Evolutionary conservation across 2,113 vertebrate species (phyloP).

Genomic region (Odocoileus virginianus): DNA sequence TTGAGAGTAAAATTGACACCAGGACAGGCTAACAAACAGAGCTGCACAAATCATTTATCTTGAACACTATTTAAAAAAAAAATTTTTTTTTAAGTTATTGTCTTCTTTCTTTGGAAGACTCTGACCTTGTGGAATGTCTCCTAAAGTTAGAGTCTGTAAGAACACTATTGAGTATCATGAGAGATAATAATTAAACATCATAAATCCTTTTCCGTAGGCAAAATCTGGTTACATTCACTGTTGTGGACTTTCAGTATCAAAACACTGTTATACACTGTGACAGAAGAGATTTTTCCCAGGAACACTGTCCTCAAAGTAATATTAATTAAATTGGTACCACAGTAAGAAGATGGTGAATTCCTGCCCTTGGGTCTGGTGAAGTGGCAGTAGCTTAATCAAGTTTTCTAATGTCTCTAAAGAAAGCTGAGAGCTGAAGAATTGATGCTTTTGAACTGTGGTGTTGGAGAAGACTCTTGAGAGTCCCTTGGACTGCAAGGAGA

Average conservation of each 20-base stretch:
- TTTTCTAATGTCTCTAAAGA: not conserved
- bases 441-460: not conserved
- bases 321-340: not conserved
- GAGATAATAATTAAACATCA: not conserved
- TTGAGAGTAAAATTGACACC: not conserved
- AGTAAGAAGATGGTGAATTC: not conserved
- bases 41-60: not conserved
- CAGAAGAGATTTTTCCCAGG: not conserved
- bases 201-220: not conserved
- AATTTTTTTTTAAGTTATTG: not conserved
- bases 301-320: not conserved
- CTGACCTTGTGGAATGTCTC: not conserved
- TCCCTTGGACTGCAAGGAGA: not conserved
- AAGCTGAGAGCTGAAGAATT: not conserved
- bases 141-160: not conserved
- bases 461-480: not conserved
- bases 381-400: not conserved
- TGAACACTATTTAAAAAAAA: not conserved
- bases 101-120: not conserved
- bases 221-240: not conserved
- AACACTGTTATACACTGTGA: not conserved
- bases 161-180: not conserved
- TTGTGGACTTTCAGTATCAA: not conserved
- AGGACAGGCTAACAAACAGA: not conserved
- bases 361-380: not conserved